phyloP scores from a whole-genome alignment of 2,888 invertebrate species.

The Pegoplata infirma region DNA sequence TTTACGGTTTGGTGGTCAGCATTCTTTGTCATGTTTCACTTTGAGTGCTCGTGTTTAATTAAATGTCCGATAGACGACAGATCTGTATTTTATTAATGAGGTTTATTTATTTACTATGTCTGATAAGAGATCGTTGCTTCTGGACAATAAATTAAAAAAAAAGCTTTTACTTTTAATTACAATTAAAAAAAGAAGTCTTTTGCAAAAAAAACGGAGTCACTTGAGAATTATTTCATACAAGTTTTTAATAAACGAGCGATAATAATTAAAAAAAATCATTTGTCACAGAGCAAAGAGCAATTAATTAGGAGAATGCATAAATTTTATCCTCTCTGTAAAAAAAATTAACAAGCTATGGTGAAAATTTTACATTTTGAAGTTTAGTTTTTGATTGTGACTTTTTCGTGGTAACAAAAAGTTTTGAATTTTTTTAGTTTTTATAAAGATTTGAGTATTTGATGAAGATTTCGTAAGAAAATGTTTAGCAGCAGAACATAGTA shows the following conservation, averaged over 20 bases:
- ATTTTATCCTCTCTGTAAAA: too few species aligned
- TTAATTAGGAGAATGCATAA: constrained; percentile 27
- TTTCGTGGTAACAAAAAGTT: too few species aligned
- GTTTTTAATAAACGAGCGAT: constrained; percentile 37
- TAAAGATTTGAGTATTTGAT: too few species aligned
- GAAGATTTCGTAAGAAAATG: too few species aligned
- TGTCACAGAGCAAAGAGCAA: constrained; percentile 28
- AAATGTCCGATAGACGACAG: constrained; percentile 28
- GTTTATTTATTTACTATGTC: constrained; percentile 16
- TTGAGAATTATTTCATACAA: constrained; percentile 8
- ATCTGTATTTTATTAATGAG: constrained; percentile 56
- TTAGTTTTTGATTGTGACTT: too few species aligned
- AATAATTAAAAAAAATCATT: constrained; percentile 29
- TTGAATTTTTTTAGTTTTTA: too few species aligned
- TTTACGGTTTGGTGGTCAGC: neutral
- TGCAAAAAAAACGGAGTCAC: constrained; percentile 16
- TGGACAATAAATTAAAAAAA: neutral
- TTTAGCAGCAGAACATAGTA: too few species aligned
- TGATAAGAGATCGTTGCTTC: constrained; percentile 57
- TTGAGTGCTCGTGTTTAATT: constrained; percentile 50
- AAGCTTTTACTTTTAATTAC: neutral
- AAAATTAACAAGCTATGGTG: too few species aligned
- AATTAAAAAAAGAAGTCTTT: neutral
- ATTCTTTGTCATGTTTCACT: constrained; percentile 10
- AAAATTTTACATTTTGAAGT: too few species aligned